Evolutionary conservation across 2,113 vertebrate species (phyloP).

Genomic region (Gavialis gangeticus): DNA sequence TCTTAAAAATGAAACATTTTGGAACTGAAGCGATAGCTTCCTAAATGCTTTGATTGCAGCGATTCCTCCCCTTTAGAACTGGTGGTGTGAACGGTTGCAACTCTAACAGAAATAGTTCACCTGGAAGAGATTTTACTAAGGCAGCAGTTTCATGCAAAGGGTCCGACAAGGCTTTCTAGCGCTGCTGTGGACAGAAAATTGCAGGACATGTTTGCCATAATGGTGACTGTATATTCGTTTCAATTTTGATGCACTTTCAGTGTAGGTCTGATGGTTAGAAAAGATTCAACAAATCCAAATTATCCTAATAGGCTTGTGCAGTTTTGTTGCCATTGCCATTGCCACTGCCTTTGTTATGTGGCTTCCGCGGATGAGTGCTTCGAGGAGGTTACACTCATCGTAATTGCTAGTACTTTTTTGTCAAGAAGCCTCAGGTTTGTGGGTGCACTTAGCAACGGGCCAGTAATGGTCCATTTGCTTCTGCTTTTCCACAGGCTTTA

Average conservation of each 20-base stretch:
- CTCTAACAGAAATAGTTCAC: background rate
- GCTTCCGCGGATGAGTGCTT: slow-evolving; percentile 50
- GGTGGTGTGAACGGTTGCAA: rapidly evolving
- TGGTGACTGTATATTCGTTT: slow-evolving; percentile 50
- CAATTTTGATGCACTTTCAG: slow-evolving; percentile 9
- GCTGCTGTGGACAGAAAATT: slow-evolving; percentile 27
- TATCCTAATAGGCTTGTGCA: slow-evolving; percentile 57
- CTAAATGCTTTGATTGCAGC: background rate
- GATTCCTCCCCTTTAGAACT: background rate
- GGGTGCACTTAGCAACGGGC: slow-evolving; percentile 52
- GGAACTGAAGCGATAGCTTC: background rate
- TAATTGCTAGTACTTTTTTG: slow-evolving; percentile 72
- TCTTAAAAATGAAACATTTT: background rate
- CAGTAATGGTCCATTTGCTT: slow-evolving; percentile 57
- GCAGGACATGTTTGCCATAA: slow-evolving; percentile 48
- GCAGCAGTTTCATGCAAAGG: background rate
- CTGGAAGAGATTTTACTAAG: background rate
- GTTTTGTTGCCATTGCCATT: slow-evolving; percentile 67
- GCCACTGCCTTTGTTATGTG: slow-evolving; percentile 52
- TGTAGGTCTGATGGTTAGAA: slow-evolving; percentile 34
- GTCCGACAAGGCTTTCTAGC: background rate
- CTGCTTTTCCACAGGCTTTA: slow-evolving; percentile 66
- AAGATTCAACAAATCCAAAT: slow-evolving; percentile 55
- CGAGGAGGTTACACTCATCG: slow-evolving; percentile 69
- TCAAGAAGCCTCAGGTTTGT: slow-evolving; percentile 68